phyloP scores from a whole-genome alignment of 1,140 invertebrate genomes.

The Lordiphosa clarofinis region DNA sequence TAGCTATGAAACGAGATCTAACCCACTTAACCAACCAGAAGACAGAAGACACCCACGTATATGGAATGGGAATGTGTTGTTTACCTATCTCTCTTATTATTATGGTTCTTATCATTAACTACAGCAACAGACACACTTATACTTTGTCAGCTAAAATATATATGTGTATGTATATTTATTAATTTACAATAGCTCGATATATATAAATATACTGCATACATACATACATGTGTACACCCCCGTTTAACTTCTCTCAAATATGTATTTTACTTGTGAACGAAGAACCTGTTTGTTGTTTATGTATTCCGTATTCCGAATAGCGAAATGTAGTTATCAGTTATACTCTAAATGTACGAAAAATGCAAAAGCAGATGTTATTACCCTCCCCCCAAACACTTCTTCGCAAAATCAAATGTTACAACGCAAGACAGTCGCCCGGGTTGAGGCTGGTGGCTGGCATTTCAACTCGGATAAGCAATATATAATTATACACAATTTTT shows the following conservation, averaged over 20 bases:
- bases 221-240: slow-evolving; percentile 4
- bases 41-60: neutral
- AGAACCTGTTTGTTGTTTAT: slow-evolving; percentile 35
- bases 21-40: slow-evolving; percentile 13
- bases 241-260: slow-evolving; percentile 18
- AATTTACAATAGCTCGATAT: slow-evolving; percentile 33
- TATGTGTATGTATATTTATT: slow-evolving; percentile 33
- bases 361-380: slow-evolving; percentile 3
- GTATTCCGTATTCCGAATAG: slow-evolving; percentile 19
- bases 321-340: slow-evolving; percentile 27
- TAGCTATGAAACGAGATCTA: neutral
- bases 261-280: neutral
- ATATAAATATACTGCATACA: slow-evolving; percentile 6
- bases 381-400: no score
- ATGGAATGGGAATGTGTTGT: neutral
- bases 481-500: no score
- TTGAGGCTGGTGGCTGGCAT: no score
- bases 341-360: no score
- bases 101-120: neutral
- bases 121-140: slow-evolving; percentile 21
- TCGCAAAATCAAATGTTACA: neutral
- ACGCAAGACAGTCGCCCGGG: no score
- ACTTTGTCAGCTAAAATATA: slow-evolving; percentile 34
- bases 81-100: no score
- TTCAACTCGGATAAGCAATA: no score